A percentile compares a stretch with the other conserved stretches of the same genome.
Evolutionary conservation across 2,113 vertebrate genomes (phyloP).

Genomic region (Azemiops feae): DNA sequence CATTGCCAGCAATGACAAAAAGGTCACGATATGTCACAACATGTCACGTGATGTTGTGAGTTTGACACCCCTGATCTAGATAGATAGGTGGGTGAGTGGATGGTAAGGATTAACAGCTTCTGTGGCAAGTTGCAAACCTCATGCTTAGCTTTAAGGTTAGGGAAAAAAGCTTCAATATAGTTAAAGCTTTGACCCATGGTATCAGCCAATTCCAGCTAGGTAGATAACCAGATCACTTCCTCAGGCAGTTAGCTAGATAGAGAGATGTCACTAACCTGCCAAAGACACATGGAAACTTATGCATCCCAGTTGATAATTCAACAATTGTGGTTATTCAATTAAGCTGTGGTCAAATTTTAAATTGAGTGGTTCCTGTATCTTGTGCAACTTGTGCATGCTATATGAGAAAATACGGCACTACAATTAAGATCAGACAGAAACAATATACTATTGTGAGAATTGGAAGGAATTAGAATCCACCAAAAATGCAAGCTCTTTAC

Average conservation of each 20-base stretch:
- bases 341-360: neutral
- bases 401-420: neutral
- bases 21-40: too few species aligned
- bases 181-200: neutral
- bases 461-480: constrained; percentile 15
- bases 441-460: constrained; percentile 17
- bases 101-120: neutral
- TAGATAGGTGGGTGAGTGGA: neutral
- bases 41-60: too few species aligned
- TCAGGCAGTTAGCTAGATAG: neutral
- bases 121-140: neutral
- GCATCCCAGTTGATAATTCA: neutral
- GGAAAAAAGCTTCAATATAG: neutral
- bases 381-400: neutral
- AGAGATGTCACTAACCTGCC: neutral
- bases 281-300: neutral
- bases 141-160: neutral
- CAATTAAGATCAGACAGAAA: neutral
- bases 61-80: too few species aligned
- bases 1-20: too few species aligned
- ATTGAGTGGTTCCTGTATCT: neutral
- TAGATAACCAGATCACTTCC: neutral
- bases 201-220: neutral
- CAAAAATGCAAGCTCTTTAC: neutral
- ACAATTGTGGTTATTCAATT: neutral